Evolutionary conservation across 2,113 vertebrate genomes (phyloP).

Genomic region (Zootoca vivipara): DNA sequence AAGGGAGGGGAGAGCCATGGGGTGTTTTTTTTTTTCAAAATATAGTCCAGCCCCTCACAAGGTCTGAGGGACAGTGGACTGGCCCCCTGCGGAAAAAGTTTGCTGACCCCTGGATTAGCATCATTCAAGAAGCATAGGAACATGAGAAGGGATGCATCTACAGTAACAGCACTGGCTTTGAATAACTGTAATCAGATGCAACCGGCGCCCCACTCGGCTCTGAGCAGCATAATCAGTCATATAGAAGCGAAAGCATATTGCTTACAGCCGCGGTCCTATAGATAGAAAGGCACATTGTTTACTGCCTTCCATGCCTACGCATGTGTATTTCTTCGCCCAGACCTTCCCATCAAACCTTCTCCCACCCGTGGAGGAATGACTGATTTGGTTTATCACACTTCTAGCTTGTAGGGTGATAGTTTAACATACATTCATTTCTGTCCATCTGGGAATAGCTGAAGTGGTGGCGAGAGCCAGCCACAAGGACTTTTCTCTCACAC

Average conservation of each 20-base stretch:
- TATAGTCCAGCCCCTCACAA: too few species aligned
- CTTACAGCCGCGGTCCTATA: background rate
- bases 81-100: too few species aligned
- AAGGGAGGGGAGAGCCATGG: too few species aligned
- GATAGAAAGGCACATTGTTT: background rate
- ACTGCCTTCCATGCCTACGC: background rate
- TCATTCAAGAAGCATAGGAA: background rate
- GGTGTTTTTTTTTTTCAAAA: too few species aligned
- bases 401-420: constrained; percentile 69
- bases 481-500: constrained; percentile 65
- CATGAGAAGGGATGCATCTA: background rate
- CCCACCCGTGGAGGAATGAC: constrained; percentile 33
- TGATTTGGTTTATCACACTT: constrained; percentile 67
- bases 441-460: constrained; percentile 74
- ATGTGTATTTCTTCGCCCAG: background rate
- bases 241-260: background rate
- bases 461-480: constrained; percentile 68
- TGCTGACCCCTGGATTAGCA: too few species aligned
- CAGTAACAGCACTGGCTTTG: background rate
- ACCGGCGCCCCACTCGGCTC: background rate
- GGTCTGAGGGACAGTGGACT: too few species aligned
- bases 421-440: constrained; percentile 77
- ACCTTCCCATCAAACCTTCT: background rate
- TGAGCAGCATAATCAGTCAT: background rate
- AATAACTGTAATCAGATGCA: background rate